A percentile compares a stretch with the other conserved stretches of the same genome.
These are phyloP conservation scores for Bubo scandiacus DNA, from an alignment of 2,113 vertebrate genomes.

Conservation along the genomic window DNA sequence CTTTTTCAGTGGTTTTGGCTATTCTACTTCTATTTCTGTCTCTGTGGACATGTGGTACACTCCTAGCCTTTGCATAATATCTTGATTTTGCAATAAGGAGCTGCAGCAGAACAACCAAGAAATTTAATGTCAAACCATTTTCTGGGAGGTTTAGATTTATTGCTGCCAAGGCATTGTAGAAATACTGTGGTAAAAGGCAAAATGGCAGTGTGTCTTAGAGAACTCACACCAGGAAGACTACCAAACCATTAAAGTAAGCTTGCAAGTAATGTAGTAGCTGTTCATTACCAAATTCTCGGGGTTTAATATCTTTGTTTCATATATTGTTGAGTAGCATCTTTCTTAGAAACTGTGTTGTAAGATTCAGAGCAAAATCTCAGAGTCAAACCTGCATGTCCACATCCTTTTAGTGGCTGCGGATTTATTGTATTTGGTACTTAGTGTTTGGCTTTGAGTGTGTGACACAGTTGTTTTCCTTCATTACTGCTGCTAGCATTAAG, in stretches of 20 bases:
- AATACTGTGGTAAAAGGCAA: not conserved
- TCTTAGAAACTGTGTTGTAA: not conserved
- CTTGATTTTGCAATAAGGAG: not conserved
- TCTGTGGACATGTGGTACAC: not conserved
- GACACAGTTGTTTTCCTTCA: not conserved
- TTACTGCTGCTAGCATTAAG: not conserved
- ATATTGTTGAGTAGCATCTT: not conserved
- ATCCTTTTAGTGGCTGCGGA: not conserved
- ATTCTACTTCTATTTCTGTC: not conserved
- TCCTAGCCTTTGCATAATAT: not conserved
- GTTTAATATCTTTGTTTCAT: not conserved
- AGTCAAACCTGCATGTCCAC: fast-evolving
- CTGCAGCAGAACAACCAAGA: not conserved
- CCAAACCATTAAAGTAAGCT: not conserved
- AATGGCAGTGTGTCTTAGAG: not conserved
- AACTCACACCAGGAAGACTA: not conserved
- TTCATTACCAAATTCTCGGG: not conserved
- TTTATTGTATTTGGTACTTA: not conserved
- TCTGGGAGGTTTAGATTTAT: not conserved
- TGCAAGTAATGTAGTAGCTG: not conserved
- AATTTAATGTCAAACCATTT: not conserved
- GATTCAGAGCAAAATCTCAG: not conserved
- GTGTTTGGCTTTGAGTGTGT: not conserved
- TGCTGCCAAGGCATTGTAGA: not conserved
- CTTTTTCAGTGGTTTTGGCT: not conserved